Percentiles rank a stretch among this genome's conserved stretches.
Evolutionary conservation across 2,888 invertebrate species (phyloP).

Genomic region (Phragmatobia fuliginosa): DNA sequence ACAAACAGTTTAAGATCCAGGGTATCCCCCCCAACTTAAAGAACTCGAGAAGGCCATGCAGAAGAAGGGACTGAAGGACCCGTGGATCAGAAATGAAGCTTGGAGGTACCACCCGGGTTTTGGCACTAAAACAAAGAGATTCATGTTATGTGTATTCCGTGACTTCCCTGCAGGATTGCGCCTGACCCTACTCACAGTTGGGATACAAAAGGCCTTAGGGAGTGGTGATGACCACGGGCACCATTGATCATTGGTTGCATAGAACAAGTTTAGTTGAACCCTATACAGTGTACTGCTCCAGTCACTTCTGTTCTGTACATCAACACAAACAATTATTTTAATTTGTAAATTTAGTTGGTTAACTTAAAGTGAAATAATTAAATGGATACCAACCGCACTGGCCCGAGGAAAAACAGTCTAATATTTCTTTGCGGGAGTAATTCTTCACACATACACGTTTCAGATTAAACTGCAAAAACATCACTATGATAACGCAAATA

Average conservation of each 20-base stretch:
- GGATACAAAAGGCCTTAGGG: conserved; percentile 53
- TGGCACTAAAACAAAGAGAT: conserved; percentile 81
- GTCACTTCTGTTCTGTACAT: background rate
- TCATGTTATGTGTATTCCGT: conserved; percentile 83
- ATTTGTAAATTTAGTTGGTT: conserved; percentile 18
- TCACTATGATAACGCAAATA: too few relatives aligned
- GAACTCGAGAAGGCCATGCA: too few relatives aligned
- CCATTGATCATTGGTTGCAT: conserved; percentile 63
- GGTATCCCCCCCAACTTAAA: too few relatives aligned
- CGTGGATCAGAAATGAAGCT: conserved; percentile 93
- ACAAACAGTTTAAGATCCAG: too few relatives aligned
- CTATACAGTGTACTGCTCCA: background rate
- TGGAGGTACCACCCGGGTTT: conserved; percentile 91
- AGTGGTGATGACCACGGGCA: conserved; percentile 72
- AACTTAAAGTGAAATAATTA: conserved; percentile 9
- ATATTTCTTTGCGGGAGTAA: too few relatives aligned
- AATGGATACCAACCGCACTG: too few relatives aligned
- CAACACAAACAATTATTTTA: background rate
- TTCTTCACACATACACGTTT: too few relatives aligned
- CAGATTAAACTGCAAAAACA: too few relatives aligned
- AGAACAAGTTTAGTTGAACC: background rate
- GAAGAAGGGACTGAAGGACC: too few relatives aligned
- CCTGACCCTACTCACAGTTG: conserved; percentile 68
- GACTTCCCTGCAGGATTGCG: conserved; percentile 89
- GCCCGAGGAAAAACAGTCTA: too few relatives aligned